Base-by-base conservation (phyloP, 53 echinoderm and acorn worm genomes). In the Mesocentrotus franciscanus region DNA sequence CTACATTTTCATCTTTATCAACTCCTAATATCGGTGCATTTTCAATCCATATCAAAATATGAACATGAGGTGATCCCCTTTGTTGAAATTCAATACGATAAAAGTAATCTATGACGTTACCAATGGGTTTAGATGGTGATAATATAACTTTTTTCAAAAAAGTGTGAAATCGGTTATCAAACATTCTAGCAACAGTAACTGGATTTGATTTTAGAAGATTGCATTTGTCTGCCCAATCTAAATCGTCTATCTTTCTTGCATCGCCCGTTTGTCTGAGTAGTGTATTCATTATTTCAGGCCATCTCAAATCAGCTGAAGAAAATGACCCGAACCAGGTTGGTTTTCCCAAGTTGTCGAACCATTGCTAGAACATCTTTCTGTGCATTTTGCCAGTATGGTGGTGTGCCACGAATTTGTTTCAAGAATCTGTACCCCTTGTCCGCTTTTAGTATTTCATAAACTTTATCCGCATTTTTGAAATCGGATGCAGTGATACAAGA, bases 181-280 rank as follows among this genome's bases (percentile, higher is more conserved):
- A 96, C 92, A 98, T 96, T 84, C 96, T 95, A 17, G 97, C 97
- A 36, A 95, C 96, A 84, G 96, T 98, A 10, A 98, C 97, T 85
- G 96, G 97, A 89, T 97, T 98, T 62, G 75, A 95, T 30, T 62
- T 93, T 11, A 97, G 62, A 8, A 97, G 90, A 59, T 95, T 85
- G 90, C 98, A 96, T 79, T 97, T 95, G 0, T 95, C 93, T 92
- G 89, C 87, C 96, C 96, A 96, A 42, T 94, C 95, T 36, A 96
- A 93, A 35, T 97, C 95, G 58, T 20, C 84, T 16, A 79, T 61
- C 27, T 90, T 90, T 34, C 75, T 33, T 93, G 11, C 60, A 32
- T 97, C 90, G 9, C 95, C 96, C 81, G 35, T 36, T 74, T 96
- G 93, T 58, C 20, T 90, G 22, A 97, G 56, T 20, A 97, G 78